Base-by-base conservation (phyloP, 2,113 vertebrate species). In the Semnornis frantzii region DNA sequence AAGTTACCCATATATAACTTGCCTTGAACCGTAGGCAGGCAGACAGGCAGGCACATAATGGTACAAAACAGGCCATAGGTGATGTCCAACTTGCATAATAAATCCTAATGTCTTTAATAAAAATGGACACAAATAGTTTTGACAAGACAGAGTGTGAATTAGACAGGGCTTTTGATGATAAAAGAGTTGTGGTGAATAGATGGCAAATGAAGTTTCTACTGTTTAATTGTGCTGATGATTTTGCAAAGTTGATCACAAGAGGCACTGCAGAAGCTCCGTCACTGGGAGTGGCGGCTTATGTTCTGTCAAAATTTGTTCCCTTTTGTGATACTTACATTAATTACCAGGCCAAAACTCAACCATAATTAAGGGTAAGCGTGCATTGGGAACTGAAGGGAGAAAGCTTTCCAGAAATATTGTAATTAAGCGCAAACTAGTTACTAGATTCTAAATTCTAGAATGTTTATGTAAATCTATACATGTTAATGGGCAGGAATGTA, bases 401-500 rank as follows among this genome's bases (percentile, higher is more conserved):
- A 93, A 82, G n/a, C 64, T 85, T 89, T 92, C 87, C 76, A 88
- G 85, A 93, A 92, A 69, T 16, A 50, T 24, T 39, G 39, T 64
- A 86, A 90, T 95, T 88, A 94, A 92, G 50, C 82, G 23, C 78
- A 89, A 87, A 48, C 60, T 71, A 72, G 64, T 46, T 87, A 28
- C 39, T 79, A 57, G 55, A 57, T 57, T 57, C 91, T 90, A 83
- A 72, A 86, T 92, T 94, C 88, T 84, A 78, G 55, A 75, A 90
- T 69, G 33, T 83, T 94, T 86, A 57, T 10, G 1, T 95, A 79
- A 78, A 94, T 62, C 66, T 75, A 8, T 69, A 83, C 71, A 78
- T 79, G 76, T 81, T 92, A 89, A 80, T 78, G 59, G 90, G 85
- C 57, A 92, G 91, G 92, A 94, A 84, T 89, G 23, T 44, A 78